These are phyloP conservation scores for Eremobia ochroleuca DNA, from an alignment of 2,888 invertebrate genomes.

Conservation along the genomic window DNA sequence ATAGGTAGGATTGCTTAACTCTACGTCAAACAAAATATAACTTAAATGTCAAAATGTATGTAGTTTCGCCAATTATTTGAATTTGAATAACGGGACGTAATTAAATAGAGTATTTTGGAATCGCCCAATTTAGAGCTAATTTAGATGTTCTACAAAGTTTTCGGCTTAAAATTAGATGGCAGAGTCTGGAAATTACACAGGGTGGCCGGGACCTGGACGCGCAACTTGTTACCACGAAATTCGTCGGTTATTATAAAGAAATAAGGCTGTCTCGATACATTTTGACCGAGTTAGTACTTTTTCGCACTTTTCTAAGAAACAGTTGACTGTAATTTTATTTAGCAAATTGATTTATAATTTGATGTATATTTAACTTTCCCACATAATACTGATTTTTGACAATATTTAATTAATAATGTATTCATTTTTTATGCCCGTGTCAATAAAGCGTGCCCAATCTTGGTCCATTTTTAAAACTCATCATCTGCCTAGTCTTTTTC, in stretches of 20 bases:
- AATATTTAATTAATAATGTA: no score
- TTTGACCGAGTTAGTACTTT: no score
- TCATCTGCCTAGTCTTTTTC: no score
- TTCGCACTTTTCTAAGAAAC: no score
- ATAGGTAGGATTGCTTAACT: background rate
- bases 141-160: background rate
- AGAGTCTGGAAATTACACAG: background rate
- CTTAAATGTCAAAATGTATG: slow-evolving; percentile 3
- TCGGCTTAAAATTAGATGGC: background rate
- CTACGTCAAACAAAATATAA: background rate
- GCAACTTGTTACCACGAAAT: no score
- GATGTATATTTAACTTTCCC: background rate
- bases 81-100: background rate
- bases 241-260: no score
- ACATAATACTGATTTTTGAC: no score
- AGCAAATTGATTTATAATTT: background rate
- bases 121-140: slow-evolving; percentile 12
- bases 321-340: background rate
- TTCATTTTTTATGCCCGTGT: no score
- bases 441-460: no score
- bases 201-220: no score
- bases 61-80: background rate
- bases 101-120: background rate
- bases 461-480: no score
- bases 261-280: no score